Conservation (phyloP, 2,113 vertebrate species). For the Phyllopteryx taeniolatus region DNA sequence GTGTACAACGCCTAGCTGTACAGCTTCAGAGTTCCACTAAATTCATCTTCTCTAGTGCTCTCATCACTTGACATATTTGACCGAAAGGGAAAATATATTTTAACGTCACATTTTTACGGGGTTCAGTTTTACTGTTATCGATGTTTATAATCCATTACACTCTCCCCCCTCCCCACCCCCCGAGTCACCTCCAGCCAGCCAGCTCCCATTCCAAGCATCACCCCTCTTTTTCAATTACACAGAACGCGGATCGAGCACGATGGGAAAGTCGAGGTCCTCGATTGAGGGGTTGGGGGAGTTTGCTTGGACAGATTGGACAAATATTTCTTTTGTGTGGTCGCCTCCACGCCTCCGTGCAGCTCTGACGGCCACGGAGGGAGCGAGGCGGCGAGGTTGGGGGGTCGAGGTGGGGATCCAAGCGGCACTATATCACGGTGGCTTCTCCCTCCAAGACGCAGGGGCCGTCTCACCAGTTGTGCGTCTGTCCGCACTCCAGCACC, state of each 20-base stretch:
- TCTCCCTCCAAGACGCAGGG: constrained; percentile 44
- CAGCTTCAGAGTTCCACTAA: background rate
- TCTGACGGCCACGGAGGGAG: constrained; percentile 61
- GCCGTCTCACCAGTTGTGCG: constrained; percentile 57
- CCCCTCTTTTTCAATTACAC: constrained; percentile 44
- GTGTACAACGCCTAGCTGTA: no score
- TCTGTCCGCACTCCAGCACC: constrained; percentile 59
- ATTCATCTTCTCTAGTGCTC: background rate
- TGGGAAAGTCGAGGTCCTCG: constrained; percentile 71
- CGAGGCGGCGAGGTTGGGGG: background rate
- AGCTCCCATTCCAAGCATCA: constrained; percentile 43
- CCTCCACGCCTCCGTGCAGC: constrained; percentile 59
- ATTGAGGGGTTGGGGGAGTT: constrained; percentile 62
- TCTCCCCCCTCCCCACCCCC: no score
- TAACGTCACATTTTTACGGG: constrained; percentile 1
- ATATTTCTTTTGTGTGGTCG: constrained; percentile 74
- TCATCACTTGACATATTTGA: background rate
- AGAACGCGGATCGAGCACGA: constrained; percentile 32
- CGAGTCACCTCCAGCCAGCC: background rate
- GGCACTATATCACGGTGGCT: constrained; percentile 53
- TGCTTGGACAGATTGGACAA: constrained; percentile 77
- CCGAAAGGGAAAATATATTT: background rate
- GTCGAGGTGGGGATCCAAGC: constrained; percentile 34
- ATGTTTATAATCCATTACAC: constrained; percentile 23
- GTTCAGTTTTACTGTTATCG: constrained; percentile 39